These are phyloP conservation scores for Lipophrys pholis DNA, from an alignment of 2,113 vertebrate species.

Conservation along the genomic window DNA sequence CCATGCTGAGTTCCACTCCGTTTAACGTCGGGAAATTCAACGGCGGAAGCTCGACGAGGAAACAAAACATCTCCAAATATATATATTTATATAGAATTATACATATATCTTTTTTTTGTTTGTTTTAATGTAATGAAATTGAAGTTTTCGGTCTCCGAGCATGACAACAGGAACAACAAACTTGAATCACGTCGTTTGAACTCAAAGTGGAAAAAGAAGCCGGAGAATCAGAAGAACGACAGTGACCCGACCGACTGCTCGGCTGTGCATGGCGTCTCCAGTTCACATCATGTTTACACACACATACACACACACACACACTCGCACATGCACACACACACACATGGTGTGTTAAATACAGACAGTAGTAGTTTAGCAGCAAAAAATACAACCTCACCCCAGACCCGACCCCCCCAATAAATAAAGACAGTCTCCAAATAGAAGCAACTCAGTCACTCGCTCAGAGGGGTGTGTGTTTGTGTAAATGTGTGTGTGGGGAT, in stretches of 20 bases:
- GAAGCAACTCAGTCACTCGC: slow-evolving; percentile 53
- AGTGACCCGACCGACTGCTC: slow-evolving; percentile 79
- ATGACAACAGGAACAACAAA: slow-evolving; percentile 63
- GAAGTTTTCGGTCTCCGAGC: slow-evolving; percentile 61
- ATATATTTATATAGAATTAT: slow-evolving; percentile 29
- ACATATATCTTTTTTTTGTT: background rate
- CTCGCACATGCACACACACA: slow-evolving; percentile 6
- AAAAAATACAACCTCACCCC: slow-evolving; percentile 82
- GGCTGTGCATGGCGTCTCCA: slow-evolving; percentile 80
- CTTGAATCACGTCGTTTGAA: slow-evolving; percentile 64
- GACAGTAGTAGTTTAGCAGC: slow-evolving; percentile 99
- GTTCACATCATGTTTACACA: slow-evolving; percentile 86
- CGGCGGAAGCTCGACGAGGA: slow-evolving; percentile 62
- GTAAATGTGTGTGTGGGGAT: slow-evolving; percentile 34
- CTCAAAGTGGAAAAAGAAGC: slow-evolving; percentile 45
- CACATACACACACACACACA: slow-evolving; percentile 37
- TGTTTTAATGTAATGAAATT: slow-evolving; percentile 34
- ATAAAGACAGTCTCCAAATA: slow-evolving; percentile 89
- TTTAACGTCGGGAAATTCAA: slow-evolving; percentile 51
- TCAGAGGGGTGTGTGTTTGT: slow-evolving; percentile 32
- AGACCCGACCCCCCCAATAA: slow-evolving; percentile 82
- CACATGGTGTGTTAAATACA: slow-evolving; percentile 93
- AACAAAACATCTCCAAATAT: slow-evolving; percentile 57
- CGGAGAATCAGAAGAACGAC: slow-evolving; percentile 44
- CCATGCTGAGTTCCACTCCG: background rate